These are phyloP conservation scores for Diarsia brunnea DNA, from an alignment of 2,888 invertebrate species.

Conservation along the genomic window DNA sequence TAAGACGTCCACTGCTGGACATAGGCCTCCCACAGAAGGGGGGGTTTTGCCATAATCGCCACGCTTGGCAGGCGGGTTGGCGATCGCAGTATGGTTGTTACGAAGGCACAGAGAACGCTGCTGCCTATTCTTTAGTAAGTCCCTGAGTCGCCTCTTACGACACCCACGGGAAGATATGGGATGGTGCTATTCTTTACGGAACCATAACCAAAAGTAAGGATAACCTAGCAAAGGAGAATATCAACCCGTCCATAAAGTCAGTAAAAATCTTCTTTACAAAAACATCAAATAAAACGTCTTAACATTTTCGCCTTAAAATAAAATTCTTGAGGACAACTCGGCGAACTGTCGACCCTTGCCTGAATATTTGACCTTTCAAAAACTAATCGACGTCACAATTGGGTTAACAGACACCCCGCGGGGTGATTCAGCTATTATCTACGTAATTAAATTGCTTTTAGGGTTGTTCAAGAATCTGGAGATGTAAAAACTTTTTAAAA, in stretches of 20 bases:
- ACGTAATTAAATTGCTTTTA: slow-evolving; percentile 46
- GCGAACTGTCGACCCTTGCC: neutral
- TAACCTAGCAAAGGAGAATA: neutral
- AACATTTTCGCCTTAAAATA: slow-evolving; percentile 8
- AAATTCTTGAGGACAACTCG: neutral
- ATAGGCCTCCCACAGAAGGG: no score
- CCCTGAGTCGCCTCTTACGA: no score
- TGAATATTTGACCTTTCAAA: slow-evolving; percentile 29
- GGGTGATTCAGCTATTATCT: slow-evolving; percentile 44
- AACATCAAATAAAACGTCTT: neutral
- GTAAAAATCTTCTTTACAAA: neutral
- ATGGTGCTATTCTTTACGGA: no score
- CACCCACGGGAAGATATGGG: no score
- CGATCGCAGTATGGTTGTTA: no score
- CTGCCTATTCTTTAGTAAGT: no score
- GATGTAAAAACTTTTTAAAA: neutral
- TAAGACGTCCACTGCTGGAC: no score
- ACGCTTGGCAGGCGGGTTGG: no score
- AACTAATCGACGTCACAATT: slow-evolving; percentile 51
- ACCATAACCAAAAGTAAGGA: no score
- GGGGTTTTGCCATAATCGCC: no score
- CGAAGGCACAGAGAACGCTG: no score
- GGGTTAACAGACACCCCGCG: slow-evolving; percentile 45
- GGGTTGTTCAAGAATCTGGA: slow-evolving; percentile 28
- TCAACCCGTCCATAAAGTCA: neutral